Conservation (phyloP, 1,140 invertebrate genomes). For the Calephelis virginiensis region DNA sequence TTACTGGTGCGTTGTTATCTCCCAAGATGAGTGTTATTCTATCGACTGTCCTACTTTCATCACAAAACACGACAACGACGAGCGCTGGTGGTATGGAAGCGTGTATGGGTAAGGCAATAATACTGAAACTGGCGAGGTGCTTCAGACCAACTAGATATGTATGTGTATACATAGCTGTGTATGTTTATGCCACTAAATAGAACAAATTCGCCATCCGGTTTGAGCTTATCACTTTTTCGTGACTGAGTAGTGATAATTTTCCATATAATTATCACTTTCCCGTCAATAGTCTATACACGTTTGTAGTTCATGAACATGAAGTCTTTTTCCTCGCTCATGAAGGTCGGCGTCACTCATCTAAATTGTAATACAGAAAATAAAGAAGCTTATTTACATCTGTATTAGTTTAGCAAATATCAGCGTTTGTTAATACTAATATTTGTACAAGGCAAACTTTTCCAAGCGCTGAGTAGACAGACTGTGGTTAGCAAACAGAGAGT, state of each 20-base stretch:
- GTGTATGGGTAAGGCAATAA: no score
- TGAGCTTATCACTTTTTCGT: neutral
- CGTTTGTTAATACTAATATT: conserved; percentile 3
- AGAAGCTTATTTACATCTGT: conserved; percentile 5
- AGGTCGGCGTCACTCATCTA: neutral
- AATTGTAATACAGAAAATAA: conserved; percentile 11
- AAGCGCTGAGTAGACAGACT: neutral
- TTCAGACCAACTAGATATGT: no score
- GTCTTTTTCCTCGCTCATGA: neutral
- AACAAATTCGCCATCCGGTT: no score
- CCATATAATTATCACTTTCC: neutral
- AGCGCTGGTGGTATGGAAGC: no score
- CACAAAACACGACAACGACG: no score
- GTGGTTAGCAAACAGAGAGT: no score
- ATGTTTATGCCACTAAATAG: no score
- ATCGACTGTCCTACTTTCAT: no score
- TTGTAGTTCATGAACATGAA: neutral
- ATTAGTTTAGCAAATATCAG: conserved; percentile 1
- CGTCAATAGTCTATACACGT: neutral
- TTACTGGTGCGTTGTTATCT: no score
- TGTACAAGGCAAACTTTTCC: neutral
- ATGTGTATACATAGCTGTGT: no score
- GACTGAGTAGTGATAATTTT: neutral
- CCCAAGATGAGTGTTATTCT: no score
- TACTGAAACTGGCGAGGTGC: no score